These are phyloP conservation scores for Melanostoma mellinum DNA, from an alignment of 2,888 invertebrate species.

Conservation along the genomic window DNA sequence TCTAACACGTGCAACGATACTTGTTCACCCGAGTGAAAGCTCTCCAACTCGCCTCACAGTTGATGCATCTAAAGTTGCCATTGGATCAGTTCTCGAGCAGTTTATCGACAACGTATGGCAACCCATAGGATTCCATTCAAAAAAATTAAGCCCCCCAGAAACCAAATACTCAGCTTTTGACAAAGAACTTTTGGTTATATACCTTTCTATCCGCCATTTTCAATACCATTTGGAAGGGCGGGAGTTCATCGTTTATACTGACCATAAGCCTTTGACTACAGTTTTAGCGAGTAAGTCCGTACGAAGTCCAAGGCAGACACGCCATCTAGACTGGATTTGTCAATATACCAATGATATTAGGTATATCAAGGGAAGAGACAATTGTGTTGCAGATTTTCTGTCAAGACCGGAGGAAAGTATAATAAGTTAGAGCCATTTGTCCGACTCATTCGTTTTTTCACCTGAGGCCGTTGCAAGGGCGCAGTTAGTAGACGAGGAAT, in stretches of 20 bases:
- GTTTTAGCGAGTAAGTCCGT: too few species aligned
- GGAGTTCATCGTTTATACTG: too few species aligned
- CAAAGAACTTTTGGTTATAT: neutral
- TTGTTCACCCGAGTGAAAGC: neutral
- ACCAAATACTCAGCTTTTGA: too few species aligned
- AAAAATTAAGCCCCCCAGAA: conserved; percentile 7
- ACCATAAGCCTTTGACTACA: too few species aligned
- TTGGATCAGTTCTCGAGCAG: conserved; percentile 12
- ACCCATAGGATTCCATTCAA: conserved; percentile 9
- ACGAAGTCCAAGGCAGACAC: too few species aligned
- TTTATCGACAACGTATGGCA: conserved; percentile 16
- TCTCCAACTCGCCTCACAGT: conserved; percentile 8
- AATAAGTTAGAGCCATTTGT: neutral
- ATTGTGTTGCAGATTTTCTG: conserved; percentile 9
- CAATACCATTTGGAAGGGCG: conserved; percentile 12
- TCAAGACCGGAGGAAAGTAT: conserved; percentile 13
- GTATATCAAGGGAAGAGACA: conserved; percentile 20
- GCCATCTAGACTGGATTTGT: too few species aligned
- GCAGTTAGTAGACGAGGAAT: neutral
- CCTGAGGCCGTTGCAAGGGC: neutral
- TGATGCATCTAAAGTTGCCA: conserved; percentile 3
- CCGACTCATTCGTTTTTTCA: conserved; percentile 81
- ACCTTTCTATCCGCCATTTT: conserved; percentile 1
- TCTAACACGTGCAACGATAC: neutral
- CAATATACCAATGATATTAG: conserved; percentile 20